A percentile compares a stretch with the other conserved stretches of the same genome.
These are phyloP conservation scores for Ormyrus thymus DNA, from an alignment of 2,888 invertebrate genomes.

Conservation along the genomic window DNA sequence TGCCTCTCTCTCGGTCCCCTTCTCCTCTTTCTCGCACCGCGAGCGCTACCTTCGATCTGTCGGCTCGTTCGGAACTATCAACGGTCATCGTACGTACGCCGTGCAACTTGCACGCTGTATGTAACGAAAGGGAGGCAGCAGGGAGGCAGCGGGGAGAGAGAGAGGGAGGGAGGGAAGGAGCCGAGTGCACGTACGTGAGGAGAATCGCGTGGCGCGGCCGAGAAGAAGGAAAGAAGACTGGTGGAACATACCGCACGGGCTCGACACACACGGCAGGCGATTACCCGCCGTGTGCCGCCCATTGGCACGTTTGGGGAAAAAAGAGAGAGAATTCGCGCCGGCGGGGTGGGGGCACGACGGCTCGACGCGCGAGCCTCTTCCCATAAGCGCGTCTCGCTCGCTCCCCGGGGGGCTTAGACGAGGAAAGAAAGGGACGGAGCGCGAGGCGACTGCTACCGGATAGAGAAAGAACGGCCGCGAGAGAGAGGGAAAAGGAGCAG, in stretches of 20 bases:
- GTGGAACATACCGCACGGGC: constrained; percentile 49
- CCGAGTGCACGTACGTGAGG: constrained; percentile 9
- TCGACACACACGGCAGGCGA: constrained; percentile 39
- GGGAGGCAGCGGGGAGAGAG: constrained; percentile 13
- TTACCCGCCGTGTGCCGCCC: constrained; percentile 58
- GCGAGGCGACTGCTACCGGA: constrained; percentile 49
- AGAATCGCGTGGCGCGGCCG: constrained; percentile 9
- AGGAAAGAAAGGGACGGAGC: constrained; percentile 37
- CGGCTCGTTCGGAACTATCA: constrained; percentile 39
- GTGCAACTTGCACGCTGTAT: constrained; percentile 36
- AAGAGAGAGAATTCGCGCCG: constrained; percentile 42
- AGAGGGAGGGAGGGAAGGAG: constrained; percentile 41
- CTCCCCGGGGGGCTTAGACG: not conserved
- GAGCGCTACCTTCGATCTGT: constrained; percentile 40
- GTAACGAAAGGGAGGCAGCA: not conserved
- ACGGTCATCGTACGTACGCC: constrained; percentile 41
- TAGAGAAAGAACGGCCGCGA: constrained; percentile 28
- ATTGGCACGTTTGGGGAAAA: constrained; percentile 52
- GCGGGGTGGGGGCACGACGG: constrained; percentile 6
- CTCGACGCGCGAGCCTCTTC: constrained; percentile 17
- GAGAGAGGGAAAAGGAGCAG: constrained; percentile 56
- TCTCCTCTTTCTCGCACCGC: not conserved
- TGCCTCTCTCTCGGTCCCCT: not conserved
- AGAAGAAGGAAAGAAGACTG: constrained; percentile 46
- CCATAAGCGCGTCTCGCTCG: not conserved